Base-by-base conservation (phyloP, 1,140 invertebrate genomes). In the Drosophila bocki region DNA sequence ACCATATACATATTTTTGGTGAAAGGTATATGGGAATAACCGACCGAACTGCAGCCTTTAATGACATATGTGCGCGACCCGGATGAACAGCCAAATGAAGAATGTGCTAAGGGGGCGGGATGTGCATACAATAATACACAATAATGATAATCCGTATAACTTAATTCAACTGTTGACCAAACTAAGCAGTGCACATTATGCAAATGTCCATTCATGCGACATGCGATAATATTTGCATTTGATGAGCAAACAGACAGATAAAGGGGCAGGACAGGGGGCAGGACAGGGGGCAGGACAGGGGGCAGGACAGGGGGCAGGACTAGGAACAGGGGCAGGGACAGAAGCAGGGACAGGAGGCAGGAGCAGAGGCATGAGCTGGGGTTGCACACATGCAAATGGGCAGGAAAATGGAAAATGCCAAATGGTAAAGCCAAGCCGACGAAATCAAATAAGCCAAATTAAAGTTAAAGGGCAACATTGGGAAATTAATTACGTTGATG, bases 371-470 rank as follows among this genome's bases (percentile, higher is more conserved):
- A 44, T 12, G 12, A 3, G 9, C 12, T 12, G 17, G 7, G 32
- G 3, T 15, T 11, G 0, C 26, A 32, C 15, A n/a, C 32, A 32
- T 13, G 11, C 29, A 26, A 41, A n/a, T 47, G 39, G 57, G 57
- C 22, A 32, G 59, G 45, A 42, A 67, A 41, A 35, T 65, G 48
- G 44, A n/a, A 67, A 41, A 35, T 59, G 26, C 9, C 22, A 51
- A 50, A 51, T 51, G 54, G 39, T 17, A 22, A 61, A 42, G 41
- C 67, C 26, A 61, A 48, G 57, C 39, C 37, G 22, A 54, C 81
- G 82, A 68, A 75, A 56, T 56, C 84, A 72, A 77, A 86, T 85
- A 71, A 78, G 80, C 57, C 47, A 76, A 86, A 86, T 86, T 82
- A 65, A 85, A 78, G 64, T 45, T 54, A 71, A 78, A 78, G 67